Percentiles rank a stretch among this genome's conserved stretches.
phyloP scores from a whole-genome alignment of 2,797 vertebrate species.

The Neosalanx taihuensis region DNA sequence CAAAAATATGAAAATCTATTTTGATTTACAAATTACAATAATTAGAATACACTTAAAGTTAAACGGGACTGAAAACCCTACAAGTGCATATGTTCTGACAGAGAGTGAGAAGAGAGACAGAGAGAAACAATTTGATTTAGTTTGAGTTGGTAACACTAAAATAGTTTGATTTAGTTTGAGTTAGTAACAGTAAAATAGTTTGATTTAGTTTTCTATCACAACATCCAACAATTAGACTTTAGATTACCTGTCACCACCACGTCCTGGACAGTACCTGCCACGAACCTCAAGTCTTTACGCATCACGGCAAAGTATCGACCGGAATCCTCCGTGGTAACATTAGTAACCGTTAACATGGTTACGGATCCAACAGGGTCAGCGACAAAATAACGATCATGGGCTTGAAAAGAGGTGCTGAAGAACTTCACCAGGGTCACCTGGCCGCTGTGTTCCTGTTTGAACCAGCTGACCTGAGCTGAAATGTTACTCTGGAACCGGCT shows the following conservation, averaged over 20 bases:
- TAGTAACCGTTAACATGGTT: background rate
- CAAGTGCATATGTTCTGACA: no score
- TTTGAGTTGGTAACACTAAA: background rate
- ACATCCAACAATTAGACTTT: background rate
- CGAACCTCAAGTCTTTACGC: background rate
- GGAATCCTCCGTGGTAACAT: slow-evolving; percentile 1
- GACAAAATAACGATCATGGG: slow-evolving; percentile 6
- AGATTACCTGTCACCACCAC: slow-evolving; percentile 17
- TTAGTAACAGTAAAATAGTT: background rate
- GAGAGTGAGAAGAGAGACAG: background rate
- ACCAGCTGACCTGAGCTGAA: slow-evolving; percentile 10
- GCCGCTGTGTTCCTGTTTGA: slow-evolving; percentile 1
- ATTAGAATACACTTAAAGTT: no score
- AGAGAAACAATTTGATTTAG: background rate
- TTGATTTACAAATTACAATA: no score
- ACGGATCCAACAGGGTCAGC: background rate
- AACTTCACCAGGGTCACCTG: background rate
- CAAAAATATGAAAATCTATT: no score
- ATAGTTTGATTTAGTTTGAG: background rate
- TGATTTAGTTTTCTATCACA: background rate
- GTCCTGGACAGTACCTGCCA: background rate
- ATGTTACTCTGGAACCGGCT: background rate
- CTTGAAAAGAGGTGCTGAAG: background rate
- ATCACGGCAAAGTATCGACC: slow-evolving; percentile 16
- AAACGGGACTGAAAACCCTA: no score